Evolutionary conservation across 35 echinoderm and acorn worm genomes (phyloP).

Genomic region (Apostichopus parvimensis): DNA sequence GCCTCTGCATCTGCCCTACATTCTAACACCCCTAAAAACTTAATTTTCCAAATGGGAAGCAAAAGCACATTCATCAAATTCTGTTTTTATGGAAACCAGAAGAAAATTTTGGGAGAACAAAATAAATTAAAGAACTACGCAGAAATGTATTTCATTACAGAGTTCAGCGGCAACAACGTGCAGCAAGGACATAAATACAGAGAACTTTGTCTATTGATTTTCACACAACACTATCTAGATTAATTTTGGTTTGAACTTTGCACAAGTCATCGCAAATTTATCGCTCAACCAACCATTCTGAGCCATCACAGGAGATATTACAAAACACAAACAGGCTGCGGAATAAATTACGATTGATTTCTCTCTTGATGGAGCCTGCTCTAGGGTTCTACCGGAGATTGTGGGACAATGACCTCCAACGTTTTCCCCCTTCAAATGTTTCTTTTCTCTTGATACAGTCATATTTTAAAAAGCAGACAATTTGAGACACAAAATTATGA

Average conservation of each 20-base stretch:
- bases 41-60: conserved; percentile 9
- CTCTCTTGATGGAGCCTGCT: background rate
- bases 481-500: too few relatives aligned
- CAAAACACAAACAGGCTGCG: conserved; percentile 3
- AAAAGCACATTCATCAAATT: too few relatives aligned
- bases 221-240: conserved; percentile 28
- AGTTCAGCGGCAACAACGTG: background rate
- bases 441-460: too few relatives aligned
- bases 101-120: too few relatives aligned
- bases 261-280: conserved; percentile 43
- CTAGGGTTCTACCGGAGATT: too few relatives aligned
- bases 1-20: background rate
- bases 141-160: background rate
- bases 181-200: background rate
- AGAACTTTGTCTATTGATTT: conserved; percentile 25
- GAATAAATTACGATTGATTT: conserved; percentile 51
- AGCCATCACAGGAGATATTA: conserved; percentile 38
- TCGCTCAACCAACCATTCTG: background rate
- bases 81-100: too few relatives aligned
- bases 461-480: too few relatives aligned
- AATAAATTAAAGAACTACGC: too few relatives aligned
- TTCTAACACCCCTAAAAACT: background rate
- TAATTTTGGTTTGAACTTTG: conserved; percentile 43
- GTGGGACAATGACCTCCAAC: too few relatives aligned
- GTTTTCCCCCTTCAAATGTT: too few relatives aligned